Conservation (phyloP, 1,140 invertebrate genomes). For the Ganaspis sp. region DNA sequence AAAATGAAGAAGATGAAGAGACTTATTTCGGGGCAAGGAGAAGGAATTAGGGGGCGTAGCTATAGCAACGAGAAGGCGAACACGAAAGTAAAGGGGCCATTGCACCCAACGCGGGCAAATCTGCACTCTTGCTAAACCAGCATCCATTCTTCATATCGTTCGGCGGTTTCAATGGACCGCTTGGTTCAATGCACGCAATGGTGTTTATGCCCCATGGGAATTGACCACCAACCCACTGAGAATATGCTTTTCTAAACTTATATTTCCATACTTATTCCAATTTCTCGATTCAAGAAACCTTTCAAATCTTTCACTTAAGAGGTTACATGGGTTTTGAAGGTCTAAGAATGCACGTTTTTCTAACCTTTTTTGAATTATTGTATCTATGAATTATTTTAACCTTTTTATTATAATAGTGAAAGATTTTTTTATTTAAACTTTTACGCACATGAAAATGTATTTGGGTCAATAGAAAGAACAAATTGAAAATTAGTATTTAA, state of each 20-base stretch:
- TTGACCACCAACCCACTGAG: not conserved
- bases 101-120: conserved; percentile 72
- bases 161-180: conserved; percentile 55
- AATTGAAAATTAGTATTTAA: no score
- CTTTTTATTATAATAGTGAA: no score
- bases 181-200: conserved; percentile 56
- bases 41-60: conserved; percentile 66
- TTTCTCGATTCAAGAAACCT: not conserved
- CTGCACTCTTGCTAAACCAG: conserved; percentile 74
- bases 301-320: no score
- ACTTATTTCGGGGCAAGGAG: conserved; percentile 44
- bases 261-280: no score
- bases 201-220: conserved; percentile 33
- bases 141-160: conserved; percentile 71
- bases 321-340: no score
- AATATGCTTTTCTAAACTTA: conserved; percentile 19
- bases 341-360: no score
- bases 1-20: conserved; percentile 59
- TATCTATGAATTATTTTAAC: no score
- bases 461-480: no score
- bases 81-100: conserved; percentile 69
- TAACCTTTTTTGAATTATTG: no score
- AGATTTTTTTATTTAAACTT: no score
- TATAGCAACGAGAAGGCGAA: conserved; percentile 71
- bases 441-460: no score